A percentile compares a stretch with the other conserved stretches of the same genome.
Evolutionary conservation across 2,888 invertebrate genomes (phyloP).

Genomic region (Pachymerium ferrugineum): DNA sequence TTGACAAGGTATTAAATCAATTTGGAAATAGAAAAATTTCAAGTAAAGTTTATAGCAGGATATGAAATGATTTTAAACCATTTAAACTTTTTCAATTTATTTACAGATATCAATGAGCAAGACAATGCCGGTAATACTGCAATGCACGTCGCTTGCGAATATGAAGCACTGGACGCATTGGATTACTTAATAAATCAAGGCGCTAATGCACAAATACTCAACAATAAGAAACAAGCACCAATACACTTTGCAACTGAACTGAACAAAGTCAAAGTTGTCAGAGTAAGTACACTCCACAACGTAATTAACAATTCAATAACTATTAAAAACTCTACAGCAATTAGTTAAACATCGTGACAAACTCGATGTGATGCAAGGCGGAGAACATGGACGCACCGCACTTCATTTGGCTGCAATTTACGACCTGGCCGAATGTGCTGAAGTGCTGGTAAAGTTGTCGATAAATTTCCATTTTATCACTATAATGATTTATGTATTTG

Average conservation of each 20-base stretch:
- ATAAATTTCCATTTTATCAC: neutral
- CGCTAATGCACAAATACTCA: slow-evolving; percentile 63
- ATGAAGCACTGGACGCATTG: slow-evolving; percentile 63
- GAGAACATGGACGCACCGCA: slow-evolving; percentile 72
- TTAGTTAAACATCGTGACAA: slow-evolving; percentile 63
- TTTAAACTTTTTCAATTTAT: neutral
- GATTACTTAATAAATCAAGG: slow-evolving; percentile 65
- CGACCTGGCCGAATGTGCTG: slow-evolving; percentile 74
- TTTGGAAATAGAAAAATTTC: neutral
- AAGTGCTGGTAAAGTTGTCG: slow-evolving; percentile 59
- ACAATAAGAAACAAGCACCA: slow-evolving; percentile 70
- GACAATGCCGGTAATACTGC: slow-evolving; percentile 74
- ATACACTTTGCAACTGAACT: slow-evolving; percentile 73
- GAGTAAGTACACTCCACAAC: neutral
- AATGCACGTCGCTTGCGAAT: slow-evolving; percentile 71
- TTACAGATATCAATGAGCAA: slow-evolving; percentile 62
- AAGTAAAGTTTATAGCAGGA: neutral
- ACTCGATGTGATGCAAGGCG: slow-evolving; percentile 69
- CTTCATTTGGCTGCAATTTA: slow-evolving; percentile 78
- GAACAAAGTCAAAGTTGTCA: slow-evolving; percentile 55
- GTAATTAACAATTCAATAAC: too few relatives aligned
- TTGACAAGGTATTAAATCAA: too few relatives aligned
- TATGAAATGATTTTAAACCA: neutral
- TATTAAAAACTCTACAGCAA: slow-evolving; percentile 50
- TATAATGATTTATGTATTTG: neutral